phyloP scores from a whole-genome alignment of 2,113 vertebrate genomes.

The Abramis brama region DNA sequence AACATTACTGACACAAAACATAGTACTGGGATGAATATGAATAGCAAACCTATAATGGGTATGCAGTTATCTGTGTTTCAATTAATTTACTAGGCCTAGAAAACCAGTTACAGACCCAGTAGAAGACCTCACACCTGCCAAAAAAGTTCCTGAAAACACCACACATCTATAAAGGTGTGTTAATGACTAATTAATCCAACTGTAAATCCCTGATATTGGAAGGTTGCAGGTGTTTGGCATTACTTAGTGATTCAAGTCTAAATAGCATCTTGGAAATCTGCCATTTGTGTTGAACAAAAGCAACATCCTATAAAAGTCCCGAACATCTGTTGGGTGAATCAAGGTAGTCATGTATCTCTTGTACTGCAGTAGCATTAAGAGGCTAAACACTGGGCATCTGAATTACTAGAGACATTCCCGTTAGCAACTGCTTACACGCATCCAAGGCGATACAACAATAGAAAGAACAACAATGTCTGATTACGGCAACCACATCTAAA shows the following conservation, averaged over 20 bases:
- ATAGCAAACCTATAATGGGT: background rate
- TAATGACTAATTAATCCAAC: slow-evolving; percentile 35
- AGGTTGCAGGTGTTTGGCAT: slow-evolving; percentile 64
- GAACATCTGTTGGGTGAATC: slow-evolving; percentile 41
- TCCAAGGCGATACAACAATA: slow-evolving; percentile 51
- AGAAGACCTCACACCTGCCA: background rate
- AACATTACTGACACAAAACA: slow-evolving; percentile 70
- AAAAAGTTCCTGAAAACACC: background rate
- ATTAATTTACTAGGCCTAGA: background rate
- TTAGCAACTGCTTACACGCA: slow-evolving; percentile 56
- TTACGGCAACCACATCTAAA: slow-evolving; percentile 66
- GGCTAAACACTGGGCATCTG: background rate
- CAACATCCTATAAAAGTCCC: slow-evolving; percentile 26
- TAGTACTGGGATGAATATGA: background rate
- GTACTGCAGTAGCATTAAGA: slow-evolving; percentile 1
- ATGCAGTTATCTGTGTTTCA: background rate
- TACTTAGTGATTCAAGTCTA: slow-evolving; percentile 43
- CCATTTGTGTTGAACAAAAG: slow-evolving; percentile 42
- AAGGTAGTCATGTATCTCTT: slow-evolving; percentile 18
- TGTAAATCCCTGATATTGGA: slow-evolving; percentile 48
- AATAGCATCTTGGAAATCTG: slow-evolving; percentile 29
- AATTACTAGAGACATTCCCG: slow-evolving; percentile 49
- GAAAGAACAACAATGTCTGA: slow-evolving; percentile 53
- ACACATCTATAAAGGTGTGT: slow-evolving; percentile 30
- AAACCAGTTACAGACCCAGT: background rate